Evolutionary conservation across 1,140 invertebrate species (phyloP).

Genomic region (Bombus superbus): DNA sequence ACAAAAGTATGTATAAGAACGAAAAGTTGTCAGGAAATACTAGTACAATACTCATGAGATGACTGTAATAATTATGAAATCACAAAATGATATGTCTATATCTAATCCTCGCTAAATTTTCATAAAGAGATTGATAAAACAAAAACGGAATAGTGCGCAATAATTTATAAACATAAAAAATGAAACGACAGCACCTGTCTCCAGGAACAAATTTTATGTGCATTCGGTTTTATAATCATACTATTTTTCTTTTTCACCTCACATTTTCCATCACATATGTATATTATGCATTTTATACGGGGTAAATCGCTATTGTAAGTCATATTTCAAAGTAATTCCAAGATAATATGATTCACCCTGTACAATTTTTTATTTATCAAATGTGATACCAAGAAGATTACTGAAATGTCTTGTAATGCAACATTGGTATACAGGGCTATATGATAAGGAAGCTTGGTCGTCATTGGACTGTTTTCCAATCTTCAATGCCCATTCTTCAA

Average conservation of each 20-base stretch:
- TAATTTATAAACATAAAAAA: slow-evolving; percentile 20
- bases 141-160: slow-evolving; percentile 11
- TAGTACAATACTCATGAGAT: background rate
- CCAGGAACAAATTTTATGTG: slow-evolving; percentile 33
- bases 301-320: background rate
- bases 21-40: slow-evolving; percentile 17
- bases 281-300: slow-evolving; percentile 5
- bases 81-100: slow-evolving; percentile 18
- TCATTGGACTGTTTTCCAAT: slow-evolving; percentile 11
- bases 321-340: background rate
- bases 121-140: slow-evolving; percentile 10
- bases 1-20: slow-evolving; percentile 34
- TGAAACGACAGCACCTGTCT: slow-evolving; percentile 18
- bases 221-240: slow-evolving; percentile 13
- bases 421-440: slow-evolving; percentile 1
- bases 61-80: slow-evolving; percentile 12
- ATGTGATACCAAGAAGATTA: slow-evolving; percentile 4
- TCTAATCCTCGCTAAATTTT: background rate
- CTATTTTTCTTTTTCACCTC: slow-evolving; percentile 11
- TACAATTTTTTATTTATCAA: slow-evolving; percentile 15
- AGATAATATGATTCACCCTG: background rate
- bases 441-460: slow-evolving; percentile 20
- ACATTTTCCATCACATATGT: background rate
- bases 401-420: background rate
- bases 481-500: background rate